Conservation (phyloP, 2,888 invertebrate genomes). For the Catocala sponsa region DNA sequence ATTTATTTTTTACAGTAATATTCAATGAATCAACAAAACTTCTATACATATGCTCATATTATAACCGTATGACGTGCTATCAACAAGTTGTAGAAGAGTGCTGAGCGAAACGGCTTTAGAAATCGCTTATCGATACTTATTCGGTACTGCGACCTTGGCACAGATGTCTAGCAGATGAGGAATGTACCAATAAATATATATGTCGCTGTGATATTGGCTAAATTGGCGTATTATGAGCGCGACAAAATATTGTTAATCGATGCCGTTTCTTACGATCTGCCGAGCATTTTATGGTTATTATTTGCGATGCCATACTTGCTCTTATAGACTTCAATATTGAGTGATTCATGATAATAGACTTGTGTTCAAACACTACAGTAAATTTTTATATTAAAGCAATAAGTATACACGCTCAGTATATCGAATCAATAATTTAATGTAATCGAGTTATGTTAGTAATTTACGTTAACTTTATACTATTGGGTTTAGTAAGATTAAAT, state of each 20-base stretch:
- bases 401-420: no score
- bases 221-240: slow-evolving; percentile 2
- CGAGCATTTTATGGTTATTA: slow-evolving; percentile 2
- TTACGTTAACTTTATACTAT: no score
- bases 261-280: not conserved
- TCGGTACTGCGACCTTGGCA: slow-evolving; percentile 9
- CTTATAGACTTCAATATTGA: not conserved
- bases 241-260: slow-evolving; percentile 8
- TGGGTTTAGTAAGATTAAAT: no score
- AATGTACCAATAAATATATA: slow-evolving; percentile 7
- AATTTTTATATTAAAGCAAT: not conserved
- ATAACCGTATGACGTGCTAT: slow-evolving; percentile 5
- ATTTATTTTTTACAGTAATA: no score
- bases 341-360: not conserved
- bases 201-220: slow-evolving; percentile 5
- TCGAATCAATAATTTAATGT: no score
- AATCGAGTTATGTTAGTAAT: no score
- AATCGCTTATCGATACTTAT: slow-evolving; percentile 13
- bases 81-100: slow-evolving; percentile 8
- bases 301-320: not conserved
- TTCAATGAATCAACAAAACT: not conserved
- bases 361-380: not conserved
- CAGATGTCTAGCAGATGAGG: slow-evolving; percentile 5
- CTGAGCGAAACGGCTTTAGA: slow-evolving; percentile 9
- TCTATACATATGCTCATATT: not conserved